phyloP scores from a whole-genome alignment of 2,888 invertebrate genomes.

The Cryptus viduatorius region DNA sequence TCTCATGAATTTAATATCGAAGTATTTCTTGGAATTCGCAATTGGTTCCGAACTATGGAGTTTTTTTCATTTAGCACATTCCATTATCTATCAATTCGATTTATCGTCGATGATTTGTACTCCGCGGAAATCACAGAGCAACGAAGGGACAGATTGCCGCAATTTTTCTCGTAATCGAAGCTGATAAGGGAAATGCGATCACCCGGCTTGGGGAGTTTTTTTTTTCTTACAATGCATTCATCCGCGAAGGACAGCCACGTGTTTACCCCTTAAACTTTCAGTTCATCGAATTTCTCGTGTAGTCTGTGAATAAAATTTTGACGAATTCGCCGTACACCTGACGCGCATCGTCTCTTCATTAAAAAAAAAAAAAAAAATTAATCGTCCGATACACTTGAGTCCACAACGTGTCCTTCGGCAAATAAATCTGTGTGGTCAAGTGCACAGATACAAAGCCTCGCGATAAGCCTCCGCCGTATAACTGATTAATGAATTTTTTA shows the following conservation, averaged over 20 bases:
- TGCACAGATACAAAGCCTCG: conserved; percentile 32
- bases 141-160: conserved; percentile 40
- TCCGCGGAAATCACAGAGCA: conserved; percentile 31
- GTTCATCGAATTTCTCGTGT: not conserved
- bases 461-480: conserved; percentile 44
- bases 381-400: not conserved
- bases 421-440: conserved; percentile 54
- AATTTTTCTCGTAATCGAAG: conserved; percentile 24
- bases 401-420: conserved; percentile 31
- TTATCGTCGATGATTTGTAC: conserved; percentile 24
- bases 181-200: conserved; percentile 38
- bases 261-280: not conserved
- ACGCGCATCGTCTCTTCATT: not conserved
- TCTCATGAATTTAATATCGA: too few relatives aligned
- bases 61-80: not conserved
- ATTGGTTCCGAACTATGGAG: not conserved
- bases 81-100: conserved; percentile 4
- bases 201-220: not conserved
- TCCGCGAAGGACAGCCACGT: not conserved
- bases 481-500: conserved; percentile 56
- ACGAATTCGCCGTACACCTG: not conserved
- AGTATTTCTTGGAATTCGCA: too few relatives aligned
- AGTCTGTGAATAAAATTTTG: not conserved
- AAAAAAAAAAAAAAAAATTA: not conserved
- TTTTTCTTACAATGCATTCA: conserved; percentile 1